Base-by-base conservation (phyloP, 1,140 invertebrate genomes). In the Drosophila lini region DNA sequence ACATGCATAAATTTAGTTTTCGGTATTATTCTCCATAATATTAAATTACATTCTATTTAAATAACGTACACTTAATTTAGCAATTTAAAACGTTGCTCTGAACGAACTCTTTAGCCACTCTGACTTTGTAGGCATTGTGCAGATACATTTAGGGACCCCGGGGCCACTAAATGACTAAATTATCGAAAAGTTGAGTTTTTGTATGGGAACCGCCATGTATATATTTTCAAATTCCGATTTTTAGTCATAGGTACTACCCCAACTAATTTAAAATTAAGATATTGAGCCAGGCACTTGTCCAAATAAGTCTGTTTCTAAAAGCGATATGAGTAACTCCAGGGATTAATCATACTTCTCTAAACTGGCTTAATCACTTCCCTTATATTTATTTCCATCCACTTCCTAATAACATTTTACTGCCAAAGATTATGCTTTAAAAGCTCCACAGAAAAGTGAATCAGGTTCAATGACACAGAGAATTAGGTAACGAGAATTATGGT, bases 381-480 rank as follows among this genome's bases (percentile, higher is more conserved):
- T 15, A 1, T 2, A 50, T 31, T 50, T n/a, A 6, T 28, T 47
- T n/a, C 22, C 7, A n/a, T 32, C 32, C 5, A 28, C 3, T 50
- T 28, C 25, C n/a, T 34, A 19, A 52, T 31, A 0, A 52, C 16
- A 34, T 6, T 9, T 8, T 19, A 9, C 3, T 10, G 4, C 16
- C n/a, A 32, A 22, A 9, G 25, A 36, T 41, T 3, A 53, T 36
- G 13, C 11, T 31, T 36, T 36, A 0, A 22, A 58, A 34, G 28
- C n/a, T 57, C 15, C 5, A 5, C 16, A 10, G 10, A 16, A 5
- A 47, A 25, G 28, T 57, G 15, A 13, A 42, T 19, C 50, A 48
- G 34, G 52, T 70, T 70, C 52, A 45, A 38, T 36, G 50, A 58
- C 65, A 70, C 52, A 38, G 1, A n/a, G 15, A 71, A 70, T 70